phyloP scores from a whole-genome alignment of 2,797 vertebrate genomes.

The Clamator glandarius region DNA sequence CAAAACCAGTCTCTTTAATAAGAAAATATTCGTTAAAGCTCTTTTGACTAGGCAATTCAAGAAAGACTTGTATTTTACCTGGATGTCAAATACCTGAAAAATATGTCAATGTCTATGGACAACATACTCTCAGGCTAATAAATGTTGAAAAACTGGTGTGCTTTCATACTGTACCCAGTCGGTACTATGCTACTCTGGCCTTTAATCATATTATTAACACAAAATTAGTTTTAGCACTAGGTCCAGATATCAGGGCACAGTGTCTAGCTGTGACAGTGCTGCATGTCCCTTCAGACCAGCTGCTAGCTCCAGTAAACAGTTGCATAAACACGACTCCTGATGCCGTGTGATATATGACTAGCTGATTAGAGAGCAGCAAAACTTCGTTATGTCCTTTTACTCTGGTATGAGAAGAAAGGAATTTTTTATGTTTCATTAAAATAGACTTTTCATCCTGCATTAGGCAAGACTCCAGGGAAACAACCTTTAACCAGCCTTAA shows the following conservation, averaged over 20 bases:
- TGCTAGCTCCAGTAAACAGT: background rate
- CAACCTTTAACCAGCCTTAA: conserved; percentile 63
- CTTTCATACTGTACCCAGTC: background rate
- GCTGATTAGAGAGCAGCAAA: background rate
- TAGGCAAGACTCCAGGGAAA: conserved; percentile 64
- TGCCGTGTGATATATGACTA: background rate
- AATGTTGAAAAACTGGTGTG: background rate
- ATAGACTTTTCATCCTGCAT: conserved; percentile 38
- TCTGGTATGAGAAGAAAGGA: background rate
- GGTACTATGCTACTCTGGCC: background rate
- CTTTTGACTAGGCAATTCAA: background rate
- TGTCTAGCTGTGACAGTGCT: background rate
- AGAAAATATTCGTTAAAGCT: background rate
- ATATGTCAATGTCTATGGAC: background rate
- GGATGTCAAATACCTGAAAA: background rate
- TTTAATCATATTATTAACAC: background rate
- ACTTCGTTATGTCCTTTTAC: background rate
- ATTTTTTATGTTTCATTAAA: conserved; percentile 50
- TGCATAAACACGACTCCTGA: background rate
- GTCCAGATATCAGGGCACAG: background rate
- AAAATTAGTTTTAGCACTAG: background rate
- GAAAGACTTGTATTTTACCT: background rate
- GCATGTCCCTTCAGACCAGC: background rate
- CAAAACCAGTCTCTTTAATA: background rate
- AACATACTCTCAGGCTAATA: background rate